These are phyloP conservation scores for Noctua janthe DNA, from an alignment of 2,888 invertebrate species.

Conservation along the genomic window DNA sequence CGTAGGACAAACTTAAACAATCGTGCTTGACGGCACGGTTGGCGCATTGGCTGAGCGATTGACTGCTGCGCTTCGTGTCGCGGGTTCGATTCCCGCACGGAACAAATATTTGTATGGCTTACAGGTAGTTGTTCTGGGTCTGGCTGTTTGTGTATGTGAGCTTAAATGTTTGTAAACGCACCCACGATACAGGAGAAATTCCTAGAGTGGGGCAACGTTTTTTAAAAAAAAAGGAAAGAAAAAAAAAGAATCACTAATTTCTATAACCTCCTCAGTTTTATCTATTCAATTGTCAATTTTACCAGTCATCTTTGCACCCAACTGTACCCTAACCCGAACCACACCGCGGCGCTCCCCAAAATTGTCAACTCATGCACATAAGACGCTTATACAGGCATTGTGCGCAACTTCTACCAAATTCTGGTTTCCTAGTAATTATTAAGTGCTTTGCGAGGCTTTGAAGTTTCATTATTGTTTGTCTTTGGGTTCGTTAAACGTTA, in stretches of 20 bases:
- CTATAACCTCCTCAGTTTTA: not conserved
- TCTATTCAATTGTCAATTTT: not conserved
- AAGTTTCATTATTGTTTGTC: constrained; percentile 44
- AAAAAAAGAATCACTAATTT: not conserved
- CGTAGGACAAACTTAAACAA: too few relatives aligned
- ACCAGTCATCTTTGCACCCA: not conserved
- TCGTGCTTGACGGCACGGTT: too few relatives aligned
- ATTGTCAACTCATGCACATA: constrained; percentile 14
- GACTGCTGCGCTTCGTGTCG: too few relatives aligned
- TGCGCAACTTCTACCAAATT: constrained; percentile 18
- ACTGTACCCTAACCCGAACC: not conserved
- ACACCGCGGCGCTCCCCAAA: not conserved
- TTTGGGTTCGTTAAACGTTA: constrained; percentile 24
- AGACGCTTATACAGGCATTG: constrained; percentile 24
- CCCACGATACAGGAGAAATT: too few relatives aligned
- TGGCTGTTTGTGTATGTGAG: too few relatives aligned
- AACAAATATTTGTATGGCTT: too few relatives aligned
- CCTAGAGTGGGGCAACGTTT: too few relatives aligned
- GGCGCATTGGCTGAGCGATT: too few relatives aligned
- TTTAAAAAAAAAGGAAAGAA: too few relatives aligned
- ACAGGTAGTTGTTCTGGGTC: too few relatives aligned
- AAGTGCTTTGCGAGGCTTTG: constrained; percentile 36
- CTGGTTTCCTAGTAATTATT: constrained; percentile 43
- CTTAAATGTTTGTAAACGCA: too few relatives aligned
- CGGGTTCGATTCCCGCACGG: too few relatives aligned